A percentile compares a stretch with the other conserved stretches of the same genome.
These are phyloP conservation scores for Euura lappo DNA, from an alignment of 1,140 invertebrate species.

Conservation along the genomic window DNA sequence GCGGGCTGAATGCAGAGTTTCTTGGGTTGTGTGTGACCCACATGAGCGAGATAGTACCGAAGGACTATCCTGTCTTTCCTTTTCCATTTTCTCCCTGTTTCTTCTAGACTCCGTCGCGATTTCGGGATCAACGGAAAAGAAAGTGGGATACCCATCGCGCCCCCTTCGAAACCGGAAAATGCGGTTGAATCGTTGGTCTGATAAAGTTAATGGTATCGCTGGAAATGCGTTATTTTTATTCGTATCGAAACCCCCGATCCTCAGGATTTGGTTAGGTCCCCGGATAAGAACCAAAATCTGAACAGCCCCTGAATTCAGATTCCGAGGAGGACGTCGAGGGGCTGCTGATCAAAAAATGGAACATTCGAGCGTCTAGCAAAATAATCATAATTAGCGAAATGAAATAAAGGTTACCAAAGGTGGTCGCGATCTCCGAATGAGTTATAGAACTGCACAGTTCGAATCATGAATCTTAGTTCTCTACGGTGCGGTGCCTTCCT, in stretches of 20 bases:
- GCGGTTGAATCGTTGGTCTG: conserved; percentile 12
- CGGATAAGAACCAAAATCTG: background rate
- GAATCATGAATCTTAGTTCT: background rate
- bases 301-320: background rate
- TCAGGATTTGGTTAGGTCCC: background rate
- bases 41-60: conserved; percentile 37
- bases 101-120: conserved; percentile 24
- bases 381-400: too few relatives aligned
- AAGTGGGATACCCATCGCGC: background rate
- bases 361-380: too few relatives aligned
- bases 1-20: conserved; percentile 38
- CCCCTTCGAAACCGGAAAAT: conserved; percentile 21
- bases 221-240: conserved; percentile 19
- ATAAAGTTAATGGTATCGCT: conserved; percentile 43
- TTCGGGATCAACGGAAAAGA: background rate
- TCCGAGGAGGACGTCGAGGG: background rate
- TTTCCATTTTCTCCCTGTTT: background rate
- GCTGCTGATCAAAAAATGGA: too few relatives aligned
- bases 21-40: conserved; percentile 36
- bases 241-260: background rate
- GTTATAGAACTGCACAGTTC: background rate
- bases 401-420: background rate
- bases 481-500: background rate
- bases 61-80: conserved; percentile 21
- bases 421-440: conserved; percentile 1